Base-by-base conservation (phyloP, 2,888 invertebrate genomes). In the Acrobasis repandana region DNA sequence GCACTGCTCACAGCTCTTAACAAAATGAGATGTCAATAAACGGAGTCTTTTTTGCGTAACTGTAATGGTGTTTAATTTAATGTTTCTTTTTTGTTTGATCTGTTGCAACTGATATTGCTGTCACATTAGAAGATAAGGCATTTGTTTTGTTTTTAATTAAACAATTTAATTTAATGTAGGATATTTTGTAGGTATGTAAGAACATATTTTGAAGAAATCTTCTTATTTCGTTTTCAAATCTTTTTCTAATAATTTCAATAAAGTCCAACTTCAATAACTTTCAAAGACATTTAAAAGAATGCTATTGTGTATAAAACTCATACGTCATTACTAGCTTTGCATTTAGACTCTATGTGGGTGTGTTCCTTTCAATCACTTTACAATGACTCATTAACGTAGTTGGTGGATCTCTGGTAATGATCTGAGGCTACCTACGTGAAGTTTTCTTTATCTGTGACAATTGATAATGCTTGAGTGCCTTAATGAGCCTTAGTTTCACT, bases 371-470 rank as follows among this genome's bases (percentile, higher is more conserved):
- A 83, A 84, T 83, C 77, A 74, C 68, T 67, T 68, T 71, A 84
- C 85, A 83, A 85, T 84, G 85, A 83, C 75, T 85, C 83, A 81
- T 85, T 85, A 82, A 70, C 61, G 73, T 68, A 78, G 76, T 76
- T 76, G 71, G 69, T 69, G 67, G 71, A 72, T 74, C 76, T 73
- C 61, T 67, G 63, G 71, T 71, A 74, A 75, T 72, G 65, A 70
- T 75, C 73, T 73, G 72, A 74, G 64, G 73, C 82, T 76, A 73
- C 80, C 79, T 78, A 82, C 77, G 73, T 75, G 68, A 75, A 72
- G 73, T 68, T 75, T 62, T 78, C 73, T 61, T 68, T 70, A 38
- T 57, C 52, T 56, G 36, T 36, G 60, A 60, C 61, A 56, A 59
- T 59, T 56, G 59, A 59, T 61, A 61, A 63, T 64, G 49, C 48